phyloP scores from a whole-genome alignment of 1,140 invertebrate genomes.

The Neotoxoptera formosana region DNA sequence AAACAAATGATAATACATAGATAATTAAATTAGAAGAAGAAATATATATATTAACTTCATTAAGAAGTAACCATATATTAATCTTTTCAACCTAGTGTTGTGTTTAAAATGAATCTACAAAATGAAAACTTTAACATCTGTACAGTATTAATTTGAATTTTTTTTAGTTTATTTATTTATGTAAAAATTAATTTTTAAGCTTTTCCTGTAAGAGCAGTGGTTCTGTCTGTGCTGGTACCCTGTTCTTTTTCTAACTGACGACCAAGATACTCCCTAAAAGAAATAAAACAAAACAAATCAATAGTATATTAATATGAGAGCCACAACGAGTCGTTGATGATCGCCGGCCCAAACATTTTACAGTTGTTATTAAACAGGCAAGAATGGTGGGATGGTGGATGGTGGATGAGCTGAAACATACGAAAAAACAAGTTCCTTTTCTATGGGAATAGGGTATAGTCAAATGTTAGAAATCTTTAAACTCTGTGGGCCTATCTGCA shows the following conservation, averaged over 20 bases:
- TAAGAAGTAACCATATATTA: background rate
- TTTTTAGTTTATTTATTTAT: background rate
- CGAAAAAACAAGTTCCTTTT: too few species aligned
- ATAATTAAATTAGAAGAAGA: constrained; percentile 21
- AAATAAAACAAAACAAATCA: background rate
- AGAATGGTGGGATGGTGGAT: too few species aligned
- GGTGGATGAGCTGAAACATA: too few species aligned
- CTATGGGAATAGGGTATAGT: too few species aligned
- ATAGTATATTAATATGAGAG: background rate
- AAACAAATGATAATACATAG: constrained; percentile 31
- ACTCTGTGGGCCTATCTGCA: too few species aligned
- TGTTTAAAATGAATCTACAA: constrained; percentile 1
- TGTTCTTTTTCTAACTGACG: constrained; percentile 93
- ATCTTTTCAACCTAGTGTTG: constrained; percentile 11
- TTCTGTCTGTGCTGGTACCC: constrained; percentile 61
- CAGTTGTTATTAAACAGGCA: too few species aligned
- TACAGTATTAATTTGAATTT: constrained; percentile 30
- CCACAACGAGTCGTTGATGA: too few species aligned
- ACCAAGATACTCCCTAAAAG: constrained; percentile 90
- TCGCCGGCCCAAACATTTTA: too few species aligned
- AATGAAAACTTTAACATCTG: constrained; percentile 47
- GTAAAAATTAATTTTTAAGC: constrained; percentile 19
- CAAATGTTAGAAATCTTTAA: too few species aligned
- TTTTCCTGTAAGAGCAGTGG: constrained; percentile 52
- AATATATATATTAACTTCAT: background rate